Evolutionary conservation across 2,113 vertebrate genomes (phyloP), one percentile per base, ranked within the genome.

Genomic region (Dicentrarchus labrax): DNA sequence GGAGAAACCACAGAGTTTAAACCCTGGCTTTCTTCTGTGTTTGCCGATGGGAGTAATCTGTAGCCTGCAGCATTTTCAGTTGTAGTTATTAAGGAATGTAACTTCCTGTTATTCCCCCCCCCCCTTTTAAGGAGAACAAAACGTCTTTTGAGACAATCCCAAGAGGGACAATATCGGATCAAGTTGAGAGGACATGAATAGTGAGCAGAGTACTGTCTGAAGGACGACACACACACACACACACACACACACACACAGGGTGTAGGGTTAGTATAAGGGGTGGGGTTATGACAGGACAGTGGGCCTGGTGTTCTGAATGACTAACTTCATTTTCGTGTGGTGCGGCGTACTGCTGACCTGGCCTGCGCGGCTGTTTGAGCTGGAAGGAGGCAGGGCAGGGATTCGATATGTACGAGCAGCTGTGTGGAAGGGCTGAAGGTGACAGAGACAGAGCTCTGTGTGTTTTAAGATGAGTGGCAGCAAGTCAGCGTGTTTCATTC

Each of bases 241-340:
- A 59, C 59, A 67, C 48, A 22, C 60, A 68, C 24, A 50, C 76
- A 57, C 65, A 66, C 43, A 60, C 15, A 48, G 69, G 43, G 72
- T 76, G 70, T 78, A 60, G 82, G 74, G 64, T 80, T 73, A 61
- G 83, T 80, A 70, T 83, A 66, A 77, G 48, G 79, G 76, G 88
- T 82, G 88, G 90, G 78, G 83, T 68, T 57, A 59, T 75, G 69
- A 71, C 50, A 48, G 76, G 86, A 91, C 88, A 91, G 78, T 80
- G 76, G 85, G 71, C 30, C 88, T 86, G 88, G 77, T 93, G 92
- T 90, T 92, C 83, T 90, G 79, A 91, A 87, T 86, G 88, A 85
- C 88, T 88, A 59, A 86, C 87, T 88, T 81, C 72, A 79, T 91
- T 91, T 90, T 87, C 15, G 61, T 67, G 84, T 65, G 76, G 73